Evolutionary conservation across 2,113 vertebrate species (phyloP).

Genomic region (Bambusicola thoracicus): DNA sequence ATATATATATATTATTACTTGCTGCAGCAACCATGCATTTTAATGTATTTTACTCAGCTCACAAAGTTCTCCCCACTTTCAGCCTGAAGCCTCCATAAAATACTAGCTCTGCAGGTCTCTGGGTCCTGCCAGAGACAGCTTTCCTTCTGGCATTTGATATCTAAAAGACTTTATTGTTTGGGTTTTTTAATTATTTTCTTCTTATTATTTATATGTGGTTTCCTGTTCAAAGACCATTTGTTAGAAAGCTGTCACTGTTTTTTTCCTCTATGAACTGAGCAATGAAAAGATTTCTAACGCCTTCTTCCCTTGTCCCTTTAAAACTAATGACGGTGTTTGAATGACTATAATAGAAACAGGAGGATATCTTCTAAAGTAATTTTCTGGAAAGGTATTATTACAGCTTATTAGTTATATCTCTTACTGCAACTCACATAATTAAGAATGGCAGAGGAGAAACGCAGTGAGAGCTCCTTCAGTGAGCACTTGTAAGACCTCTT

Average conservation of each 20-base stretch:
- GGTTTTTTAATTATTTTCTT: background rate
- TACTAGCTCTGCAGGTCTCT: background rate
- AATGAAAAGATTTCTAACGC: background rate
- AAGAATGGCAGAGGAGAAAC: background rate
- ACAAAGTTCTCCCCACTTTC: constrained; percentile 6
- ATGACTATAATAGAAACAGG: background rate
- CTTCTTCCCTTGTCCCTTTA: background rate
- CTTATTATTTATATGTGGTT: background rate
- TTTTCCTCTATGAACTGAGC: background rate
- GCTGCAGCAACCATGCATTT: background rate
- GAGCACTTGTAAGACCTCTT: constrained; percentile 14
- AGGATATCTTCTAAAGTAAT: constrained; percentile 25
- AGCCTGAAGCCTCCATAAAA: background rate
- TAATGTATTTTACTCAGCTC: background rate
- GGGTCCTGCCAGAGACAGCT: background rate
- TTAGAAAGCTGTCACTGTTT: background rate
- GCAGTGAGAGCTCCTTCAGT: constrained; percentile 14
- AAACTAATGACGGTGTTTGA: background rate
- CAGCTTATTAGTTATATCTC: background rate
- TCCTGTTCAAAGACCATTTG: background rate
- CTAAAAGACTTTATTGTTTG: background rate
- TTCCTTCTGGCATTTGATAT: background rate
- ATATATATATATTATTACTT: background rate
- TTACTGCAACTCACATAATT: background rate
- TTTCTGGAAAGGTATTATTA: constrained; percentile 20